A percentile compares a stretch with the other conserved stretches of the same genome.
Conservation (phyloP, 2,113 vertebrate genomes). For the Oxyruncus cristatus region DNA sequence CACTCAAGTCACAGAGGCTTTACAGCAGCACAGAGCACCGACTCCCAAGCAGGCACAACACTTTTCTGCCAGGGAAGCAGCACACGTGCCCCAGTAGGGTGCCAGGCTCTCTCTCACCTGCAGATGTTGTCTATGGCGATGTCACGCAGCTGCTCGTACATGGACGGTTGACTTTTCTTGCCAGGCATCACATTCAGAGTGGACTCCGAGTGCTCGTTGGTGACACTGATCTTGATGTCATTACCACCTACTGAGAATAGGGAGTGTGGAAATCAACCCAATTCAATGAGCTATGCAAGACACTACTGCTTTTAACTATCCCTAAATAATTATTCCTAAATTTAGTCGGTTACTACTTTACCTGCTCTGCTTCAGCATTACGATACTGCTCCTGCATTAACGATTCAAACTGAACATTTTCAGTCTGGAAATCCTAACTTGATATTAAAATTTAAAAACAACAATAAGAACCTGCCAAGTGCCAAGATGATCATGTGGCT, state of each 20-base stretch:
- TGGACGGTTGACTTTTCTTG: constrained; percentile 90
- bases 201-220: constrained; percentile 89
- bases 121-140: constrained; percentile 96
- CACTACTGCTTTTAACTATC: background rate
- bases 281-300: background rate
- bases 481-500: background rate
- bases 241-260: constrained; percentile 74
- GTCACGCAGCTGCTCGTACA: constrained; percentile 96
- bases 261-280: background rate
- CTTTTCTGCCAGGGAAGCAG: background rate
- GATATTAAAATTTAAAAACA: background rate
- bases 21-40: background rate
- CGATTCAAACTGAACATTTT: background rate
- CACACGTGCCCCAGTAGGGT: rapidly evolving
- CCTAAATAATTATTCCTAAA: background rate
- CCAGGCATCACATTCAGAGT: constrained; percentile 83
- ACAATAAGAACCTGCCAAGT: background rate
- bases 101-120: constrained; percentile 74
- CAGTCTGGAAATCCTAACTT: background rate
- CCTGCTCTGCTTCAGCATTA: background rate
- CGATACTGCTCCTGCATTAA: background rate
- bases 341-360: background rate
- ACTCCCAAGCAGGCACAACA: background rate
- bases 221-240: constrained; percentile 94
- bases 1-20: rapidly evolving